Conservation (phyloP, 2,888 invertebrate genomes). For the Drosophila parthenogenetica region DNA sequence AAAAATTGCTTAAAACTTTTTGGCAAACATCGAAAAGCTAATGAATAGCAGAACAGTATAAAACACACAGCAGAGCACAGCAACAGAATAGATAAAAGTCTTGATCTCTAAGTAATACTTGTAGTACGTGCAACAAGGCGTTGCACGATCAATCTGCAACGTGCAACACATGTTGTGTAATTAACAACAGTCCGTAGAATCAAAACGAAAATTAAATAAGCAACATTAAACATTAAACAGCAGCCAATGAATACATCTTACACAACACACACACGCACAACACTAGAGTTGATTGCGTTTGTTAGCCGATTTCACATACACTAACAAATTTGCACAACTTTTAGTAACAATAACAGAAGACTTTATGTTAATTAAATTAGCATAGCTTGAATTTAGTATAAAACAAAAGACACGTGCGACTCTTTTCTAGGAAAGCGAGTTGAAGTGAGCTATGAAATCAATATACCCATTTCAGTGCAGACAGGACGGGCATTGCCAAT, state of each 20-base stretch:
- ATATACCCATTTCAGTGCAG: background rate
- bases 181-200: slow-evolving; percentile 61
- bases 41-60: slow-evolving; percentile 43
- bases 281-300: background rate
- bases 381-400: background rate
- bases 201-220: slow-evolving; percentile 19
- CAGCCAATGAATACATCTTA: slow-evolving; percentile 53
- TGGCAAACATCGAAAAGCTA: slow-evolving; percentile 29
- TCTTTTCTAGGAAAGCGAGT: background rate
- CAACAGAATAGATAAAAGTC: slow-evolving; percentile 12
- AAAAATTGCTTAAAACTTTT: slow-evolving; percentile 31
- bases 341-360: background rate
- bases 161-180: slow-evolving; percentile 69
- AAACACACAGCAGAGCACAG: slow-evolving; percentile 6
- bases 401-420: background rate
- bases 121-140: slow-evolving; percentile 29
- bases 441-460: background rate
- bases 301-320: slow-evolving; percentile 2
- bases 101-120: background rate
- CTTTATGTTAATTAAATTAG: slow-evolving; percentile 4
- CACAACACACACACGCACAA: slow-evolving; percentile 38
- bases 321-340: background rate
- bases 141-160: slow-evolving; percentile 29
- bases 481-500: slow-evolving; percentile 47
- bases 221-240: slow-evolving; percentile 64